Evolutionary conservation across 1,140 invertebrate species (phyloP), one percentile per base, ranked within the genome.

Genomic region (Zaprionus capensis): DNA sequence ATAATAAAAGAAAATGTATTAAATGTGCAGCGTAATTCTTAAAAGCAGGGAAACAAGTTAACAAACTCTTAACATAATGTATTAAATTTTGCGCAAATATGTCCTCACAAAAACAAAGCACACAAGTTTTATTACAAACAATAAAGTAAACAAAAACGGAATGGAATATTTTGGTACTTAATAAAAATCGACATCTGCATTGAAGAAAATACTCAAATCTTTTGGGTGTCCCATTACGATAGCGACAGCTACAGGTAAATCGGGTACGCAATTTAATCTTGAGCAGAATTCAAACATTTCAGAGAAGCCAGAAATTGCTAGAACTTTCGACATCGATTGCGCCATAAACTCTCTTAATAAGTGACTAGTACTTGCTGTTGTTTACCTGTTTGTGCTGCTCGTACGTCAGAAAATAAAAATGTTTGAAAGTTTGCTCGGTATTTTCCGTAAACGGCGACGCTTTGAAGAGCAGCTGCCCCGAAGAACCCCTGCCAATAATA

Each of bases 391-490:
- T 62, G 41, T 46, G 41, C n/a, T n/a, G 41, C n/a, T n/a, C 41
- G 49, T 22, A 28, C 26, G 41, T 53, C 36, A 55, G 38, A 62
- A 55, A 36, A 31, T 31, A 59, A 26, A 63, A 71, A 91, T 92
- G 91, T 85, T 92, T 59, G 91, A 88, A 38, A 92, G 88, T 59
- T 77, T 92, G 46, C 64, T 91, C 14, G 78, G 91, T 22, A 91
- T 92, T 64, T 91, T 92, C 41, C 78, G 86, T 17, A 92, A 92
- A 74, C 83, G 91, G 26, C 86, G 86, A 4, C 85, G 86, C 26
- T 82, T 57, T 41, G 83, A 86, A 49, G 55, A 76, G 1, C 62
- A 66, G 5, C 31, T 36, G 36, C 51, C 69, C 7, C 24, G 46
- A 20, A 36, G 20, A 22, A 63, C 31, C 9, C 65, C 14, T 59